Base-by-base conservation (phyloP, 2,113 vertebrate species). In the Toxostoma redivivum region DNA sequence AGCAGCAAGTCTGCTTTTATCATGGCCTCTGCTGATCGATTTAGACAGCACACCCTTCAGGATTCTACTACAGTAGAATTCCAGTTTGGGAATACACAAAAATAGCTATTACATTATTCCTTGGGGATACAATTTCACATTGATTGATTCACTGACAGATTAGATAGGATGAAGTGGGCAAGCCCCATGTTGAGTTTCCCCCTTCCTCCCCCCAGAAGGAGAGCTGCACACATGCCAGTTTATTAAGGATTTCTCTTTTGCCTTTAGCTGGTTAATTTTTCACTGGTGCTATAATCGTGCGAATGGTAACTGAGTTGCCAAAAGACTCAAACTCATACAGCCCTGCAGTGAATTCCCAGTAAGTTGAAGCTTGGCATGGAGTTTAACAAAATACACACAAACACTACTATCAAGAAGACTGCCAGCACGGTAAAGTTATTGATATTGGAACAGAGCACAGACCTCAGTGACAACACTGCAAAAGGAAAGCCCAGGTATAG, bases 81-180 rank as follows among this genome's bases (percentile, higher is more conserved):
- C 22, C 30, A 12, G 61, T 81, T 77, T 4, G 76, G 51, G 64
- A 92, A 77, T 69, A 77, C 38, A 73, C 80, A 92, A 62, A 72
- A 92, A 70, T 5, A 86, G 88, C 92, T 73, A 66, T 62, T 92
- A 42, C 57, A 20, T 64, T 77, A 73, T 83, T 92, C 69, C 88
- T 71, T 69, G 22, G 54, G 71, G 79, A 38, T 42, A 60, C 37
- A 58, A 51, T 62, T 92, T 90, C 79, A 79, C 33, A 77, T 57
- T 77, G 92, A 92, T 76, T 56, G 90, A 90, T 90, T 90, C 71
- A 53, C 82, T 81, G 76, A 83, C 67, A 77, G 79, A 83, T 80
- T 31, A 81, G 90, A 80, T 44, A 74, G 82, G 67, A 92, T 18
- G 47, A 92, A 88, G 60, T 57, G 88, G 58, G n/a, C 61, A 88